Evolutionary conservation across 2,113 vertebrate species (phyloP).

Genomic region (Prochilodus magdalenae): DNA sequence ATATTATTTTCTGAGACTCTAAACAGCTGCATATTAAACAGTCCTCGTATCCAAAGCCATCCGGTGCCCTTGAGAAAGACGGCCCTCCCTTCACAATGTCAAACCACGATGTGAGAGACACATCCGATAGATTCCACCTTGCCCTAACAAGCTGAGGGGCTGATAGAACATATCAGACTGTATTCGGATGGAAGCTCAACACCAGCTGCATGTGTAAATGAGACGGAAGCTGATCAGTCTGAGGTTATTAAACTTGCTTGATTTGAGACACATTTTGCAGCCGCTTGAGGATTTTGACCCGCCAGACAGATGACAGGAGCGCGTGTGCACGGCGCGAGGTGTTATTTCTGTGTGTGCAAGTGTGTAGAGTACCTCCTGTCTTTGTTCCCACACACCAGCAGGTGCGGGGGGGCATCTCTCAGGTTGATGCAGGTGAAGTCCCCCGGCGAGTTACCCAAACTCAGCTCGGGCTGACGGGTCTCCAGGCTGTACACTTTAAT

Average conservation of each 20-base stretch:
- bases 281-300: slow-evolving; percentile 14
- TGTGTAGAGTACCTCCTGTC: slow-evolving; percentile 84
- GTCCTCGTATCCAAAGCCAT: not conserved
- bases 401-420: slow-evolving; percentile 81
- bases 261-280: slow-evolving; percentile 26
- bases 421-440: slow-evolving; percentile 92
- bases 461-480: slow-evolving; percentile 79
- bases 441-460: slow-evolving; percentile 84
- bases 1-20: too few relatives aligned
- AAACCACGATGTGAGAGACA: not conserved
- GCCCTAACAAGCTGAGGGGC: not conserved
- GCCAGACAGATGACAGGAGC: slow-evolving; percentile 25
- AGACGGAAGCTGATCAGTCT: not conserved
- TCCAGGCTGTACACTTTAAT: slow-evolving; percentile 90
- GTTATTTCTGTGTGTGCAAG: not conserved
- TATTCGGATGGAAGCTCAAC: slow-evolving; percentile 16
- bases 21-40: not conserved
- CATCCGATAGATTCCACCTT: not conserved
- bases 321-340: not conserved
- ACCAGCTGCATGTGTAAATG: slow-evolving; percentile 36
- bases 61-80: not conserved
- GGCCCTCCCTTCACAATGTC: not conserved
- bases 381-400: slow-evolving; percentile 92
- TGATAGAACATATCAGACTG: not conserved
- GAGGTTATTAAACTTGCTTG: slow-evolving; percentile 19